These are phyloP conservation scores for Nomada goodeniana DNA, from an alignment of 2,888 invertebrate genomes.

Conservation along the genomic window DNA sequence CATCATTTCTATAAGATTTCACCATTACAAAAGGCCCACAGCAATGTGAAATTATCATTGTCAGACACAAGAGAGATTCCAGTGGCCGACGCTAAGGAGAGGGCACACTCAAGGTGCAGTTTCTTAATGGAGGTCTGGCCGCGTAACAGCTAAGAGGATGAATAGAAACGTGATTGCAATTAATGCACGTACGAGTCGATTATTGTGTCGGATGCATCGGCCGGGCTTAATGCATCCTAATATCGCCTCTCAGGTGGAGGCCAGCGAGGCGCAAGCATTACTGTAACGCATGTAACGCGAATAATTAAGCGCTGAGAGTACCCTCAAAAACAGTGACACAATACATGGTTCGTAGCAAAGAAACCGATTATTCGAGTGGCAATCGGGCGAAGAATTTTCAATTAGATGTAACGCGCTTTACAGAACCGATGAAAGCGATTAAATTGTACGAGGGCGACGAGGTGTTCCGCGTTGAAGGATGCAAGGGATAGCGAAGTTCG, in stretches of 20 bases:
- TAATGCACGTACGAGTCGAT: constrained; percentile 72
- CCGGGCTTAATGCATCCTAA: constrained; percentile 70
- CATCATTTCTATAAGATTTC: too few relatives aligned
- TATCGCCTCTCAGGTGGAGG: constrained; percentile 63
- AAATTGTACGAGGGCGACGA: not conserved
- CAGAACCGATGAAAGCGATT: not conserved
- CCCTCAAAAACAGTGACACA: constrained; percentile 9
- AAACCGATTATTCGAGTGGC: constrained; percentile 1
- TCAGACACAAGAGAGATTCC: constrained; percentile 26
- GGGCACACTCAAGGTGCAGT: constrained; percentile 62
- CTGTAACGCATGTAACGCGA: constrained; percentile 29
- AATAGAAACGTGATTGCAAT: constrained; percentile 72
- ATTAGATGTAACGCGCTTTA: constrained; percentile 12
- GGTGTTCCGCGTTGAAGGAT: constrained; percentile 11
- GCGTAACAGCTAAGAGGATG: constrained; percentile 63
- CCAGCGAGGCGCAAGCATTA: constrained; percentile 18
- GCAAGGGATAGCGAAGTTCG: constrained; percentile 15
- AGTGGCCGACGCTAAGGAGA: constrained; percentile 44
- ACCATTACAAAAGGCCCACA: not conserved
- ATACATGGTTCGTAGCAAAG: not conserved
- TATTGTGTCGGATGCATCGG: constrained; percentile 69
- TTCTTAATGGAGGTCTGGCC: constrained; percentile 71
- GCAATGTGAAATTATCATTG: constrained; percentile 37
- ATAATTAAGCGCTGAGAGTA: constrained; percentile 31
- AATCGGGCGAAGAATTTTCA: not conserved